Base-by-base conservation (phyloP, 2,888 invertebrate genomes). In the Cosmia trapezina region DNA sequence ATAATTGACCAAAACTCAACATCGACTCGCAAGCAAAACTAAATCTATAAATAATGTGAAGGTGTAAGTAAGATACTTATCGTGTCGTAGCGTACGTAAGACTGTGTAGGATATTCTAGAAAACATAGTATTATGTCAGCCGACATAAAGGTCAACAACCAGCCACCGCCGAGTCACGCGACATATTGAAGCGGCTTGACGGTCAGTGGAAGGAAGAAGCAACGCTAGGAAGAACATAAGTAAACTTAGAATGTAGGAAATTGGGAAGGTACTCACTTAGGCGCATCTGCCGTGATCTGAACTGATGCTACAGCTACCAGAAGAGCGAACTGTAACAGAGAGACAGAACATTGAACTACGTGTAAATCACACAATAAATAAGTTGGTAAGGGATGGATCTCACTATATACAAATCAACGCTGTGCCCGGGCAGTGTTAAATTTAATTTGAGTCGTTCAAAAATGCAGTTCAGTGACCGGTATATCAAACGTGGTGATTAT, bases 311-410 rank as follows among this genome's bases (percentile, higher is more conserved):
- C 94, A 92, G 94, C 94, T 89, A 94, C 93, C 93, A 96, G 94
- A 95, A 96, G 93, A 92, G 93, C 91, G 91, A 95, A 95, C 96
- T 96, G 94, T 86, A 94, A 94, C 83, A 88, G 91, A 86, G 73
- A 76, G 79, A 88, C 47, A 66, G 37, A 51, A 65, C 41, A 77
- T 73, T 77, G 63, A 65, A 57, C 9, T 61, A 22, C 19, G 19
- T 66, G 43, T 69, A 0, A 60, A 60, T 51, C 12, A 28, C 12
- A 76, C 12, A 19, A 22, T n/a, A 63, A 47, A 45, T 9, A 14
- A 14, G 14, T 19, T 22, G 8, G 11, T n/a, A 33, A 12, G 19
- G n/a, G n/a, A 49, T 51, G 33, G 14, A 37, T 17, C 47, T 62
- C 19, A 9, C 9, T 62, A 5, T 33, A 3, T 22, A 61, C 17